Evolutionary conservation across 2,113 vertebrate genomes (phyloP), one percentile per base, ranked within the genome.

Genomic region (Egretta garzetta): DNA sequence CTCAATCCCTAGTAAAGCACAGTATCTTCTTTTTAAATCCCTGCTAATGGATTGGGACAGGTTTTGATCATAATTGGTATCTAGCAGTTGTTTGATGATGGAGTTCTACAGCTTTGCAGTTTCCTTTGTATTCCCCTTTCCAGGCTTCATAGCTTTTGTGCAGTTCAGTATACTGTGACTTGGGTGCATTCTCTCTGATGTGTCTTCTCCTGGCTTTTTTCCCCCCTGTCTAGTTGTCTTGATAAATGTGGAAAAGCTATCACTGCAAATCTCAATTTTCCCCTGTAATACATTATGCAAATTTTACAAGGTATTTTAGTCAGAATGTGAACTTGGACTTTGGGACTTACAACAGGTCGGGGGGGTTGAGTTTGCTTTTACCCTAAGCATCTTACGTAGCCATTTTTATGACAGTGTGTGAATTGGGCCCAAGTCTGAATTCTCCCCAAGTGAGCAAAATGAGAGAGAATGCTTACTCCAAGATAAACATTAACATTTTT

Each of bases 51-150:
- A 53, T 60, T 85, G 56, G 77, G 72, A 92, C 86, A 47, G 33
- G 9, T 95, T 96, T 86, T 89, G 74, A 86, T 90, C 50, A 2
- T 89, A 68, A 68, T 64, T 81, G 66, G 52, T 72, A 67, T 89
- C 52, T 89, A 50, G 68, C 24, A 71, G 52, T 66, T 90, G 63
- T 94, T 94, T 94, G 95, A 90, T 92, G 79, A 26, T 74, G 67
- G 63, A 83, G 72, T 77, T 94, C 81, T 91, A 4, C 84, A 94
- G 88, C 77, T 96, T 90, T 72, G 43, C 75, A 74, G 17, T 80
- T 60, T 43, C 77, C 45, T 91, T 93, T 95, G 28, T 94, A 50
- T 90, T 93, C 86, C 47, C 16, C 21, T 76, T 77, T 60, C 86
- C 66, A 60, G 37, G 49, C 71, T 77, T 71, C 18, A 47, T 81